phyloP scores from a whole-genome alignment of 2,888 invertebrate genomes.

The Brachypalpus laphriformis region DNA sequence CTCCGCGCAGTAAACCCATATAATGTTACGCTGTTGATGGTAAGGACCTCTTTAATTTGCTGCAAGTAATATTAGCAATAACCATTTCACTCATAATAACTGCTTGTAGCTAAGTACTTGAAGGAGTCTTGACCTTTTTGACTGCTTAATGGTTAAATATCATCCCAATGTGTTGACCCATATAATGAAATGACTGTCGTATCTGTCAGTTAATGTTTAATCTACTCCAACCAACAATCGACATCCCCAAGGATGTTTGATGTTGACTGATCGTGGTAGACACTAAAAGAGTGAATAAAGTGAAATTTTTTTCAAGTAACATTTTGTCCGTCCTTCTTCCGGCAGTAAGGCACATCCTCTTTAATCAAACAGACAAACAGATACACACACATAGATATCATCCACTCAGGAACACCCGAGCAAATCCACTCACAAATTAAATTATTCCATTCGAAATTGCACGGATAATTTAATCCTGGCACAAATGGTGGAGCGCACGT shows the following conservation, averaged over 20 bases:
- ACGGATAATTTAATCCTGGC: conserved; percentile 72
- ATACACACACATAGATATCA: neutral
- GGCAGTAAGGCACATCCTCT: neutral
- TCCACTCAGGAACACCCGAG: neutral
- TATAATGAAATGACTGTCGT: conserved; percentile 35
- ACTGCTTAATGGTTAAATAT: conserved; percentile 34
- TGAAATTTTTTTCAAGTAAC: neutral
- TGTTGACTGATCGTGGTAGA: conserved; percentile 4
- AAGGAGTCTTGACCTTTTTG: conserved; percentile 30
- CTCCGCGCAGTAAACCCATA: no score
- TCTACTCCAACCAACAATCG: neutral
- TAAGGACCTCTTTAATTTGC: no score
- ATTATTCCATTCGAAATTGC: conserved; percentile 70
- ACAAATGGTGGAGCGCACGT: conserved; percentile 67
- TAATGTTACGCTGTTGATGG: no score
- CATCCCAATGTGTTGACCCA: conserved; percentile 44
- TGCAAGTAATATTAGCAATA: neutral
- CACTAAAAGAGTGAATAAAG: neutral
- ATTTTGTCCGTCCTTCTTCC: neutral
- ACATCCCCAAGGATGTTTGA: neutral
- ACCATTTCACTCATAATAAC: conserved; percentile 20
- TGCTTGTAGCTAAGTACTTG: neutral
- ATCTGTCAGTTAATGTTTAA: conserved; percentile 29
- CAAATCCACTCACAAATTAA: conserved; percentile 64
- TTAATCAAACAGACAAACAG: conserved; percentile 6